Base-by-base conservation (phyloP, 2,888 invertebrate genomes). In the Philaethria dido region DNA sequence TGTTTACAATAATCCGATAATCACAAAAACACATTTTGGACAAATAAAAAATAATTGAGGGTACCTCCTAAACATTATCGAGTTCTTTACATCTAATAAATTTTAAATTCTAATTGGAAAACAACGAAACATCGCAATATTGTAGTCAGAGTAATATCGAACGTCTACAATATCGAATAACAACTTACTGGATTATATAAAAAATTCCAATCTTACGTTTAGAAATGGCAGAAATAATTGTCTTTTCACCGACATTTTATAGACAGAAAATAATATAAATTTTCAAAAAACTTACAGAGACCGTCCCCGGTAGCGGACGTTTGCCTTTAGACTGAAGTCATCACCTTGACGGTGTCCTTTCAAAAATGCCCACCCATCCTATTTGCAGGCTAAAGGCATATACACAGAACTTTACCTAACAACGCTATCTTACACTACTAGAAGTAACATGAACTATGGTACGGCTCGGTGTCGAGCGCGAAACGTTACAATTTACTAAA, bases 1-100 rank as follows among this genome's bases (percentile, higher is more conserved):
- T 84, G 84, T 88, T 85, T 81, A 91, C 86, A 87, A 61, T 85
- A 87, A 88, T 85, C 81, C 86, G 86, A 61, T 85, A 87, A 88
- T 85, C 82, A 86, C 81, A 83, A 87, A 81, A 87, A 86, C 84
- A 85, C 79, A 84, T 79, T 77, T 77, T 70, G 69, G 76, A 77
- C 81, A 80, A 81, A 80, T 80, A 74, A 78, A 82, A 84, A 82
- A 68, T 71, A 84, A 83, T 80, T 69, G 80, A 74, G 76, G 76
- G 81, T 82, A 84, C 79, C 74, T 78, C 80, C 83, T 86, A 84
- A 82, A 84, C 76, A 69, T 84, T 80, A 75, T 85, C 78, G 81
- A 80, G 81, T 82, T 78, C 78, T 81, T 83, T 84, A 88, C 76
- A 80, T 74, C 81, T 87, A 86, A 82, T 81, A 83, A 82, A 81